Percentiles rank a stretch among this genome's conserved stretches.
Conservation (phyloP, 2,888 invertebrate genomes). For the Erebia epiphron region DNA sequence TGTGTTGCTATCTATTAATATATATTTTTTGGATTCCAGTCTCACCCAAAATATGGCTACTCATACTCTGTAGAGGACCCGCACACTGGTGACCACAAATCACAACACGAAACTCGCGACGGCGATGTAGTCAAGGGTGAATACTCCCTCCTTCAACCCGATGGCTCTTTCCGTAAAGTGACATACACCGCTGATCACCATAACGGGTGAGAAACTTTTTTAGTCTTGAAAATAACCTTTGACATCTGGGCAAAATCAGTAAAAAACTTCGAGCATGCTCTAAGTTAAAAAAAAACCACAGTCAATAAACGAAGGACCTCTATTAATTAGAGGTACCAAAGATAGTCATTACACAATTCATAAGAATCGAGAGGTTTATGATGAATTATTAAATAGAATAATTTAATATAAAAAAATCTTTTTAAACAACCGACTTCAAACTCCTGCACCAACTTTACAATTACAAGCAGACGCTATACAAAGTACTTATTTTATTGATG, state of each 20-base stretch:
- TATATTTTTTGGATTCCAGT: constrained; percentile 51
- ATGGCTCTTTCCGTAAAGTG: constrained; percentile 83
- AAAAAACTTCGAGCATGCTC: too few species aligned
- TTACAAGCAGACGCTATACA: too few species aligned
- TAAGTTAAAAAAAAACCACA: too few species aligned
- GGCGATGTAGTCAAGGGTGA: constrained; percentile 83
- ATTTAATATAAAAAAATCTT: too few species aligned
- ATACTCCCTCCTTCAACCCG: constrained; percentile 82
- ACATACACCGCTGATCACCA: constrained; percentile 83
- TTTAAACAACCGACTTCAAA: too few species aligned
- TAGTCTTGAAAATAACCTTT: neutral
- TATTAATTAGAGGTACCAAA: too few species aligned
- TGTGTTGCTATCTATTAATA: too few species aligned
- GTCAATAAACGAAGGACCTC: too few species aligned
- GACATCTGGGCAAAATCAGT: neutral
- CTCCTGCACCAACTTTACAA: too few species aligned
- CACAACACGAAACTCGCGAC: constrained; percentile 81
- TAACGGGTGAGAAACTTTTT: constrained; percentile 61
- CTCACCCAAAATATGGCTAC: constrained; percentile 79
- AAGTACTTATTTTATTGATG: too few species aligned
- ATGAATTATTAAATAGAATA: neutral
- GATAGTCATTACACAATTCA: too few species aligned
- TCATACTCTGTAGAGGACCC: constrained; percentile 84
- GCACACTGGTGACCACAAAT: constrained; percentile 84
- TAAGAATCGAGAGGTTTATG: too few species aligned